These are phyloP conservation scores for Tipula vernalis DNA, from an alignment of 2,888 invertebrate genomes.

Conservation along the genomic window DNA sequence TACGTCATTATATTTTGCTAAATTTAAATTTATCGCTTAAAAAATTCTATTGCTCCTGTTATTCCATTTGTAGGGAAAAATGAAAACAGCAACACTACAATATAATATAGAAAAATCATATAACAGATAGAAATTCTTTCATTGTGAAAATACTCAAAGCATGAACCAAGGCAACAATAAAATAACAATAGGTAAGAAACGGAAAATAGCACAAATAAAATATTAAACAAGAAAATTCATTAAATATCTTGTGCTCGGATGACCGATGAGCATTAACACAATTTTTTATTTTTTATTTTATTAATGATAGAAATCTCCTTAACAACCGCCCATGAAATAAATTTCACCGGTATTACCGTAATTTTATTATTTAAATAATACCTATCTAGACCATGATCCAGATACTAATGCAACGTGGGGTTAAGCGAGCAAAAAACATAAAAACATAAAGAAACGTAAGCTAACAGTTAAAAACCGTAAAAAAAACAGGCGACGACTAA, in stretches of 20 bases:
- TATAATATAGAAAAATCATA: not conserved
- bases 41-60: not conserved
- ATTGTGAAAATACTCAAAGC: not conserved
- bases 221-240: not conserved
- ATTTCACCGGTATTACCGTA: not conserved
- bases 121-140: not conserved
- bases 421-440: not conserved
- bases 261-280: not conserved
- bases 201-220: not conserved
- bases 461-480: not conserved
- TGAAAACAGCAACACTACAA: not conserved
- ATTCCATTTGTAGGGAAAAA: not conserved
- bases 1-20: not conserved
- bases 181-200: not conserved
- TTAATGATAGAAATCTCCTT: not conserved
- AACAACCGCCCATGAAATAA: not conserved
- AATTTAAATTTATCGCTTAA: not conserved
- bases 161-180: not conserved
- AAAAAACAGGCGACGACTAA: not conserved
- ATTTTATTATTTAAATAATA: not conserved
- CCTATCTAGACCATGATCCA: not conserved
- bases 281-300: not conserved
- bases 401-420: not conserved
- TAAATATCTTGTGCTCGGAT: not conserved
- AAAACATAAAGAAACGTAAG: not conserved